Conservation (phyloP, 2,113 vertebrate genomes). For the Phalacrocorax pelagicus region DNA sequence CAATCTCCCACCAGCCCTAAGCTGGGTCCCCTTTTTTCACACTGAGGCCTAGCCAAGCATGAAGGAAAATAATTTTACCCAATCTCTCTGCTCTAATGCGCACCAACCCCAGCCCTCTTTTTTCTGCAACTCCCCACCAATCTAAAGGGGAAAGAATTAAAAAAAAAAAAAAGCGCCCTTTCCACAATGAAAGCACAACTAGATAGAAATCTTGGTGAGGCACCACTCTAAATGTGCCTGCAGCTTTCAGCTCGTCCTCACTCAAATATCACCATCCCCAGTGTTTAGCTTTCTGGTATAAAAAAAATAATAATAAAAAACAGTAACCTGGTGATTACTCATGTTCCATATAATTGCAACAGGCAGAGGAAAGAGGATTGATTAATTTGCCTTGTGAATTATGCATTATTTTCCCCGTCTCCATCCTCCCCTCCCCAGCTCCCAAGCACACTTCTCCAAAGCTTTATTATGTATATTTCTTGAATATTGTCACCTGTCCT, state of each 20-base stretch:
- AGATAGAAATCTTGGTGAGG: conserved; percentile 52
- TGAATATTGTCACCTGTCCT: conserved; percentile 55
- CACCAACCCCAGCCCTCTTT: conserved; percentile 50
- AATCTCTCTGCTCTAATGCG: conserved; percentile 77
- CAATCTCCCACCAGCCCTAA: conserved; percentile 78
- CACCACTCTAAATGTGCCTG: conserved; percentile 22
- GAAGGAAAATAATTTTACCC: conserved; percentile 84
- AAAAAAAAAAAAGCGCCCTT: not conserved
- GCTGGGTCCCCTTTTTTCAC: conserved; percentile 71
- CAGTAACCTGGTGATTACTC: conserved; percentile 39
- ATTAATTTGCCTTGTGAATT: conserved; percentile 80
- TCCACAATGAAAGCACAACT: conserved; percentile 43
- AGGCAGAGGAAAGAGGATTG: conserved; percentile 67
- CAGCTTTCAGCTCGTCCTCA: not conserved
- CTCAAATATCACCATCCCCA: not conserved
- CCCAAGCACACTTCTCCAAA: conserved; percentile 31
- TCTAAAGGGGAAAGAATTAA: conserved; percentile 29
- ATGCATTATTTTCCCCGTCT: conserved; percentile 61
- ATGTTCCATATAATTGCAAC: conserved; percentile 68
- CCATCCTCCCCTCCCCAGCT: not conserved
- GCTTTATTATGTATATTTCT: conserved; percentile 70
- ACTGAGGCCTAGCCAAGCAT: conserved; percentile 78
- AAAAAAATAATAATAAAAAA: not conserved
- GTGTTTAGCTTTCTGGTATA: not conserved
- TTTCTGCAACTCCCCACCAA: conserved; percentile 24